phyloP scores from a whole-genome alignment of 2,888 invertebrate species.

The Erebia ligea region DNA sequence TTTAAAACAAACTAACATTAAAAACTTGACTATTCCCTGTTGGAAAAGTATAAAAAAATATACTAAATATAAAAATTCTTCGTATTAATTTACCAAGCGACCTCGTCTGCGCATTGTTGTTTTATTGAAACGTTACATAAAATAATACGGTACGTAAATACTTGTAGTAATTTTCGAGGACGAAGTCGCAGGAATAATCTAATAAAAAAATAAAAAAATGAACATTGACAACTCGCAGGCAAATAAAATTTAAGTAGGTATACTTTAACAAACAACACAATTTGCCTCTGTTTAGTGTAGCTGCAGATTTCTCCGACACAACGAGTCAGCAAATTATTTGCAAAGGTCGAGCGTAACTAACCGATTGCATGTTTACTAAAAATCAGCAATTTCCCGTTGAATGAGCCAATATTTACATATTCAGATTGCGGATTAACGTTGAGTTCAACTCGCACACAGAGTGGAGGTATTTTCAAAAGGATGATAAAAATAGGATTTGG shows the following conservation, averaged over 20 bases:
- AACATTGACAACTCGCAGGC: too few species aligned
- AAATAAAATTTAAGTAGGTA: neutral
- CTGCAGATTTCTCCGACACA: neutral
- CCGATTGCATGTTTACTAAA: slow-evolving; percentile 55
- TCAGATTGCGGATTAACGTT: slow-evolving; percentile 13
- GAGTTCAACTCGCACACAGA: neutral
- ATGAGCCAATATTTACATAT: slow-evolving; percentile 37
- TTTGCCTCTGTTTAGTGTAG: neutral
- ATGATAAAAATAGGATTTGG: neutral
- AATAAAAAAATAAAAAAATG: too few species aligned
- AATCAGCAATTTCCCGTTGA: slow-evolving; percentile 42
- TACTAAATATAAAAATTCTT: too few species aligned
- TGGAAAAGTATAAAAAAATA: too few species aligned
- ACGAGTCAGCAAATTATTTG: slow-evolving; percentile 45
- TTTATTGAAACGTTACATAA: too few species aligned
- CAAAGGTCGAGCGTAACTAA: slow-evolving; percentile 50
- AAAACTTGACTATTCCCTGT: too few species aligned
- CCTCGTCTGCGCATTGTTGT: too few species aligned
- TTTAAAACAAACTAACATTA: too few species aligned
- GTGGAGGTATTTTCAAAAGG: neutral
- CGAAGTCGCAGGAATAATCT: too few species aligned
- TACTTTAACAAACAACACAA: neutral
- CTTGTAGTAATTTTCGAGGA: too few species aligned
- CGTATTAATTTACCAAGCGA: too few species aligned
- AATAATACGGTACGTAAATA: too few species aligned